A percentile compares a stretch with the other conserved stretches of the same genome.
Conservation (phyloP, 92 coral and sea anemone species). For the Nematostella vectensis region DNA sequence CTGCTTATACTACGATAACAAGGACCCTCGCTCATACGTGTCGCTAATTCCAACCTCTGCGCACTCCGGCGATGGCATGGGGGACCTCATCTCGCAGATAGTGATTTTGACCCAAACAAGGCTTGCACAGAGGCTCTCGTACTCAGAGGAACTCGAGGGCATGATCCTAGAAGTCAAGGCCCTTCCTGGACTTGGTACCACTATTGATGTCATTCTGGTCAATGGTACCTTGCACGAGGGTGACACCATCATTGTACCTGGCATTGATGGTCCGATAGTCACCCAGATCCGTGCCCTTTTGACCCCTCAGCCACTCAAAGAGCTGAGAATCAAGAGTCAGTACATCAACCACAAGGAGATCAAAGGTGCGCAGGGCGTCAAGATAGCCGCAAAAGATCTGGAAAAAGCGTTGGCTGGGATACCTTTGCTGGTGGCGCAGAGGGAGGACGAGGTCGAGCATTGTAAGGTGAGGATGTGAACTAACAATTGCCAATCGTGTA, state of each 20-base stretch:
- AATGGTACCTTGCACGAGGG: constrained; percentile 91
- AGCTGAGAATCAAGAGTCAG: constrained; percentile 91
- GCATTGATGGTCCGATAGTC: constrained; percentile 96
- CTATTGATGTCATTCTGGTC: constrained; percentile 89
- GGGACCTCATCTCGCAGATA: constrained; percentile 86
- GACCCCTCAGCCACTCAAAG: constrained; percentile 96
- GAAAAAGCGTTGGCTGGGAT: constrained; percentile 97
- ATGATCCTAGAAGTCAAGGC: constrained; percentile 98
- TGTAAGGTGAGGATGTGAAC: constrained; percentile 67
- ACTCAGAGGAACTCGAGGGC: constrained; percentile 76
- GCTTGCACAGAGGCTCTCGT: constrained; percentile 77
- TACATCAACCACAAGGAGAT: constrained; percentile 83
- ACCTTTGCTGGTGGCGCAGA: constrained; percentile 83
- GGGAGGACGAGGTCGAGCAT: constrained; percentile 80
- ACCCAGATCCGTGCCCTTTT: constrained; percentile 93
- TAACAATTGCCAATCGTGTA: too few species aligned
- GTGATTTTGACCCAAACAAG: constrained; percentile 79
- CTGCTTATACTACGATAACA: constrained; percentile 73
- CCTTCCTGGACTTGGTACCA: constrained; percentile 93
- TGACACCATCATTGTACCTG: constrained; percentile 83
- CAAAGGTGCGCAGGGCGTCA: constrained; percentile 85
- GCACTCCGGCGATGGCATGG: constrained; percentile 99
- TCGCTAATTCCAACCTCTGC: constrained; percentile 96
- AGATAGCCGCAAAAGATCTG: constrained; percentile 89
- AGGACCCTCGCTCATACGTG: constrained; percentile 79